Evolutionary conservation across 2,113 vertebrate species (phyloP), one percentile per base, ranked within the genome.

Genomic region (Mirza zaza): DNA sequence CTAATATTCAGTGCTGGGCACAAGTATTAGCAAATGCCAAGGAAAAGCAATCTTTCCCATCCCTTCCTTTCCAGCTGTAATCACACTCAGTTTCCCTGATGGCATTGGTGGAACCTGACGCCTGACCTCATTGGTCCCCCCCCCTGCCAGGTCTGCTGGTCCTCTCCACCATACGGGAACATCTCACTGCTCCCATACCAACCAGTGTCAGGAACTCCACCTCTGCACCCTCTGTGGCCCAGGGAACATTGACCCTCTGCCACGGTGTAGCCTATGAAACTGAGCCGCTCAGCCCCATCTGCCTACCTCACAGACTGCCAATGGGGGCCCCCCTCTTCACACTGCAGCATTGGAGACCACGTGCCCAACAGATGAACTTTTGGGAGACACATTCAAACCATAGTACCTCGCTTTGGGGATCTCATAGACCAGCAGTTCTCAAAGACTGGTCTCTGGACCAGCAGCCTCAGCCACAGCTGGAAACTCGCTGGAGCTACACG

Each of bases 91-190:
- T 39, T 79, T 89, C 50, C 87, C 36, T n/a, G n/a, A 48, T 11
- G 57, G 48, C 5, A 0, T 1, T 80, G 80, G 42, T 14, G 10
- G 86, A 90, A 73, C 63, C 70, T 77, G 70, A 81, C 52, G 55
- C 83, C 80, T 84, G 80, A 95, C 87, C 57, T 95, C 82, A 15
- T 18, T 50, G 93, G 71, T 77, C 67, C 77, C 86, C 36, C 8
- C 61, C 20, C 9, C 23, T n/a, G 48, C 36, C 27, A 3, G 14
- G 65, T 25, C 57, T 32, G n/a, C 4, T 29, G 63, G 52, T 36
- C 39, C 85, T 61, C 36, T 67, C 18, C 1, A 63, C 32, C 23
- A 21, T 70, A 27, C 1, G 1, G 50, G n/a, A 73, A 27, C 20
- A 39, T 27, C 3, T 17, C n/a, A 25, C 25, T 27, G 34, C 42